Percentiles rank a stretch among this genome's conserved stretches.
Evolutionary conservation across 2,797 vertebrate species (phyloP).

Genomic region (Myotis myotis): DNA sequence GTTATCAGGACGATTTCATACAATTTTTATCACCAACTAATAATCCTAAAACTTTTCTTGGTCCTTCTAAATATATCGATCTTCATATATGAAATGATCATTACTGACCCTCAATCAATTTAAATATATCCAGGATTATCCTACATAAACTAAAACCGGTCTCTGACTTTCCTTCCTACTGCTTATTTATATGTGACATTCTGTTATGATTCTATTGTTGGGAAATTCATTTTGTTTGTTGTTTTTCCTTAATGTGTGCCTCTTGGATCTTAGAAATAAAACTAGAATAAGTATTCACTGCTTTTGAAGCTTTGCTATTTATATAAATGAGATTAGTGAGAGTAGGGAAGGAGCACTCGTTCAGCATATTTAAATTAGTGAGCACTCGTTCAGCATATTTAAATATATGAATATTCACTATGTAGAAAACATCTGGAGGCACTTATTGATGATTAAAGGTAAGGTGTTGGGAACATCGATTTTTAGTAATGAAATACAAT

Average conservation of each 20-base stretch:
- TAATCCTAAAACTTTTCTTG: background rate
- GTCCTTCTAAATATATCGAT: background rate
- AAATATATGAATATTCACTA: background rate
- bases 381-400: background rate
- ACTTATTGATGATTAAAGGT: background rate
- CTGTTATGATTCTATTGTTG: background rate
- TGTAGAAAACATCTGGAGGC: background rate
- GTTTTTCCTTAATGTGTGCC: background rate
- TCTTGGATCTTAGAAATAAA: slow-evolving; percentile 20
- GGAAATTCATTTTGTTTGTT: slow-evolving; percentile 3
- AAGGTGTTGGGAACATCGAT: background rate
- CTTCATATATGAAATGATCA: background rate
- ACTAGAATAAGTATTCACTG: background rate
- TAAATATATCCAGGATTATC: slow-evolving; percentile 16
- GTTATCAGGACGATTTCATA: background rate
- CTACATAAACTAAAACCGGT: background rate
- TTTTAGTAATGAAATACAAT: background rate
- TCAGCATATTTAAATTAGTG: too few relatives aligned
- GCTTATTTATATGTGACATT: background rate
- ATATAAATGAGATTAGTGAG: background rate
- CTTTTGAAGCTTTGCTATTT: slow-evolving; percentile 6
- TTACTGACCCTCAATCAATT: background rate
- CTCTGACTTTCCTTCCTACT: background rate
- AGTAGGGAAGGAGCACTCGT: too few relatives aligned
- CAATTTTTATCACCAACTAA: background rate